Base-by-base conservation (phyloP, 2,888 invertebrate species). In the Halictus ligatus region DNA sequence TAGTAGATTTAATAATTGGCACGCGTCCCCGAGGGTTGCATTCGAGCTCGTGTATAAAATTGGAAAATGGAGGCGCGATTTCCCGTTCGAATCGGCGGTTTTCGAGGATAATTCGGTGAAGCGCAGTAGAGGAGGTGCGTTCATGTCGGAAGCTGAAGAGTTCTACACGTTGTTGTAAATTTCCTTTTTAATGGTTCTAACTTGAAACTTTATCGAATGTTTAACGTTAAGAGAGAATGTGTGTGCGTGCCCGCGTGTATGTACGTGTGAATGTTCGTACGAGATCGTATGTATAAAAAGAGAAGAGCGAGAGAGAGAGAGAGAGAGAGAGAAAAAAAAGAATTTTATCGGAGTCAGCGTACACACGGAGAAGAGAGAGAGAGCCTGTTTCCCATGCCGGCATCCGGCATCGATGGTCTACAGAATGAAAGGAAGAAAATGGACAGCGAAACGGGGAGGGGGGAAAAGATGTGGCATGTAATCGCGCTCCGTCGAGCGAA, bases 81-180 rank as follows among this genome's bases (percentile, higher is more conserved):
- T 18, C 29, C 64, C 8, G 18, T 18, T 29, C 64, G 29, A 64
- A 35, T 29, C n/a, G 64, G 2, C 1, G 64, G 64, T 58, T 58
- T 58, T 58, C n/a, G n/a, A 12, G 58, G 58, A 58, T 58, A 58
- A 58, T 12, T n/a, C 58, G 58, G 58, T n/a, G 58, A n/a, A 40
- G 12, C 21, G 12, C 21, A 69, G 69, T 29, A 69, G 69, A 40
- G 35, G 69, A 40, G 35, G 50, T 60, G 43, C 60, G 58, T 46
- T 50, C 76, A 67, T 74, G 43, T 48, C 80, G 40, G 75, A 73
- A 88, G 81, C 83, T 76, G 76, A 92, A 69, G 87, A 92, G 88
- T 92, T 92, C 87, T 92, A 89, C 88, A 80, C 86, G 89, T 92
- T 91, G 92, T 92, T 92, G 89, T 91, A 92, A 83, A 91, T 91